phyloP scores from a whole-genome alignment of 53 echinoderm and acorn worm genomes.

The Glandiceps talaboti region DNA sequence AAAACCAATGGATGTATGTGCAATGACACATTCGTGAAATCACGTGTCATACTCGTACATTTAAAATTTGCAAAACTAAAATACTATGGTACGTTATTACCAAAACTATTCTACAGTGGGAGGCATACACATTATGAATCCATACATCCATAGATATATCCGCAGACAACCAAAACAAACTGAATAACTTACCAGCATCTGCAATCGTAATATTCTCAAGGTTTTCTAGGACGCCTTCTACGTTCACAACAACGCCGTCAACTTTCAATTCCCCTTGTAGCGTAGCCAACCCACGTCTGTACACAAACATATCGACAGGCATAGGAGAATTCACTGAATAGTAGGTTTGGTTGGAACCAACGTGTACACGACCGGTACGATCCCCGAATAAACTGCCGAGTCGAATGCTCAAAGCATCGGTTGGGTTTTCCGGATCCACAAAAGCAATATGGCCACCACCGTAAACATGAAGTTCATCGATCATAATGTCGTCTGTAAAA shows the following conservation, averaged over 20 bases:
- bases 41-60: no score
- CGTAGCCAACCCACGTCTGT: constrained; percentile 60
- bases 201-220: constrained; percentile 65
- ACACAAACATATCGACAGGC: constrained; percentile 60
- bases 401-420: constrained; percentile 25
- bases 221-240: constrained; percentile 69
- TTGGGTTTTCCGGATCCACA: constrained; percentile 37
- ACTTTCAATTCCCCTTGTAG: constrained; percentile 71
- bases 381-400: constrained; percentile 65
- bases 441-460: constrained; percentile 67
- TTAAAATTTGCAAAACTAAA: no score
- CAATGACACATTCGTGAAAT: no score
- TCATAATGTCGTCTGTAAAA: constrained; percentile 49
- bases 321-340: constrained; percentile 47
- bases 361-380: constrained; percentile 51
- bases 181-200: constrained; percentile 71
- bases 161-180: no score
- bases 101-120: no score
- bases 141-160: no score
- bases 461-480: constrained; percentile 79
- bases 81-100: no score
- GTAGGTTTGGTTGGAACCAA: constrained; percentile 71
- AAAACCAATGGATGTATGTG: no score
- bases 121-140: no score
- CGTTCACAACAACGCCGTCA: constrained; percentile 57